A percentile compares a stretch with the other conserved stretches of the same genome.
phyloP scores from a whole-genome alignment of 2,113 vertebrate species.

The Riparia riparia region DNA sequence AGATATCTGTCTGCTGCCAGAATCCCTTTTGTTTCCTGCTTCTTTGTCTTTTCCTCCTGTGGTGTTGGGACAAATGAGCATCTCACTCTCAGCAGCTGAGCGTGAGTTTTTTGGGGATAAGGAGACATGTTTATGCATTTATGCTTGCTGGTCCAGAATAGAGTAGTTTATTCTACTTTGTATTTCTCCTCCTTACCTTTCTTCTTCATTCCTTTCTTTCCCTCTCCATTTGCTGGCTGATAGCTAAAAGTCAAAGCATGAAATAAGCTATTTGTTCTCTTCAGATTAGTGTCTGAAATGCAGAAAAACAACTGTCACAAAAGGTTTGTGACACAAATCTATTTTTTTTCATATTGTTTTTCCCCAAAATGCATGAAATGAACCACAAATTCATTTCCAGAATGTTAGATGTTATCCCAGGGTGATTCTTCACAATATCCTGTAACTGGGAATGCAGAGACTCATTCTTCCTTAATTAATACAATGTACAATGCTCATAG shows the following conservation, averaged over 20 bases:
- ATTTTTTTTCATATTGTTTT: neutral
- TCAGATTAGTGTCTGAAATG: neutral
- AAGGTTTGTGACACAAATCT: neutral
- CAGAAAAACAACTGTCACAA: neutral
- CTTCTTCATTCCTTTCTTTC: neutral
- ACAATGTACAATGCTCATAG: neutral
- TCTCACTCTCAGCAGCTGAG: neutral
- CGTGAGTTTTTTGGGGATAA: neutral
- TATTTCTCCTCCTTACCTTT: neutral
- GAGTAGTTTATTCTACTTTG: neutral
- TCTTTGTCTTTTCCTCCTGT: conserved; percentile 3
- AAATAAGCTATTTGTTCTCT: conserved; percentile 1
- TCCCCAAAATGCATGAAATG: conserved; percentile 25
- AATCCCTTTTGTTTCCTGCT: conserved; percentile 6
- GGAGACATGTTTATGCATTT: neutral
- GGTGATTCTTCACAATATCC: conserved; percentile 56
- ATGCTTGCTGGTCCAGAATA: neutral
- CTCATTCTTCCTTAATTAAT: conserved; percentile 60
- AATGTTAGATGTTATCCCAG: conserved; percentile 40
- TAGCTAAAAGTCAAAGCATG: neutral
- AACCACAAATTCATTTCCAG: conserved; percentile 59
- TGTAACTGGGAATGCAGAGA: conserved; percentile 5
- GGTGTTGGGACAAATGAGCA: conserved; percentile 2
- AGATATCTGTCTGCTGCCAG: neutral
- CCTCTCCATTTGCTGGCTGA: neutral